Conservation (phyloP, 2,113 vertebrate species). For the Nothocercus nigrocapillus region DNA sequence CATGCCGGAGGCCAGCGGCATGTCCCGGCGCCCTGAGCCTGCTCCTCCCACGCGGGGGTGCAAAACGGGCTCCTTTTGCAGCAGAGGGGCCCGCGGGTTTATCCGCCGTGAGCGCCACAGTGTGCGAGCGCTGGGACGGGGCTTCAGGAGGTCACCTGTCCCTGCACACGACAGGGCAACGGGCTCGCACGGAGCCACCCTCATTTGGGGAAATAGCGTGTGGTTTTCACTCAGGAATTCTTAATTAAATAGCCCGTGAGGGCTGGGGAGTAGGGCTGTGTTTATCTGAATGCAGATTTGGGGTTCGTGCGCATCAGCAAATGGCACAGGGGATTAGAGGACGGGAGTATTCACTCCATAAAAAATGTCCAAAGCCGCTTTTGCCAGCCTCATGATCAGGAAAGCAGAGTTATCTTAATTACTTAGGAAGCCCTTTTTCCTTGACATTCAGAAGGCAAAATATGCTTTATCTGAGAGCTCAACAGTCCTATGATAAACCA, state of each 20-base stretch:
- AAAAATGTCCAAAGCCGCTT: neutral
- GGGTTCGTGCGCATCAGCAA: neutral
- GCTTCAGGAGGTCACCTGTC: neutral
- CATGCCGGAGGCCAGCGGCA: neutral
- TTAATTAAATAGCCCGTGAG: slow-evolving; percentile 22
- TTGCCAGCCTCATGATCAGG: accelerated
- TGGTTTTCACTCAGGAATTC: slow-evolving; percentile 23
- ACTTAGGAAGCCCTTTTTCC: neutral
- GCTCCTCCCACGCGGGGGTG: neutral
- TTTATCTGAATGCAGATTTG: slow-evolving; percentile 36
- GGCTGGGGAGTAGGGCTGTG: neutral
- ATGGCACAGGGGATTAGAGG: neutral
- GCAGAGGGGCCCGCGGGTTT: neutral
- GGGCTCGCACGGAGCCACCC: neutral
- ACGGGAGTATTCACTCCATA: neutral
- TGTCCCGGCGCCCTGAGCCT: slow-evolving; percentile 20
- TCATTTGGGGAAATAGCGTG: slow-evolving; percentile 24
- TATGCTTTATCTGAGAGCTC: neutral
- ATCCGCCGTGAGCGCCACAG: neutral
- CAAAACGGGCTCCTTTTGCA: neutral
- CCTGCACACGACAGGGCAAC: neutral
- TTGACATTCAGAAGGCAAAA: neutral
- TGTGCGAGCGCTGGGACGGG: neutral
- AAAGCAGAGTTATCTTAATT: neutral
- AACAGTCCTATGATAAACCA: neutral